Evolutionary conservation across 2,113 vertebrate genomes (phyloP).

Genomic region (Chamaea fasciata): DNA sequence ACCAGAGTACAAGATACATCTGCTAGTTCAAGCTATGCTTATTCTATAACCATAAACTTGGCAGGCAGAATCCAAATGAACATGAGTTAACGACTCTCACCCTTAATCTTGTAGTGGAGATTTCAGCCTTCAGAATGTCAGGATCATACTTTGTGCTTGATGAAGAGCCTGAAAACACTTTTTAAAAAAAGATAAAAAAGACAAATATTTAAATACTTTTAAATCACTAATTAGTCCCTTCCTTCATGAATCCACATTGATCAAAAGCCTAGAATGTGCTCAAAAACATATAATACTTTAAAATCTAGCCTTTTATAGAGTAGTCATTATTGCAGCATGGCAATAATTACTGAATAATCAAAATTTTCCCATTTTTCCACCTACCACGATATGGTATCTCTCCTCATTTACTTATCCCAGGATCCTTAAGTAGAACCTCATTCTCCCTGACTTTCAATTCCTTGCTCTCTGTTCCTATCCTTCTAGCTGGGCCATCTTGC

Average conservation of each 20-base stretch:
- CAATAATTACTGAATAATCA: background rate
- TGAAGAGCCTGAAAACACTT: conserved; percentile 86
- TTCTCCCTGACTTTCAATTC: background rate
- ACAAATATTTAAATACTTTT: background rate
- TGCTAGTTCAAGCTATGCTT: background rate
- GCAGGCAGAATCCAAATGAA: background rate
- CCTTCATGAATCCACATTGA: background rate
- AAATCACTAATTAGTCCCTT: background rate
- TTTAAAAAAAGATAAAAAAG: background rate
- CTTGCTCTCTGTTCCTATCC: background rate
- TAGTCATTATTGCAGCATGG: background rate
- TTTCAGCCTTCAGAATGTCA: conserved; percentile 86
- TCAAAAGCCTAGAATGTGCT: background rate
- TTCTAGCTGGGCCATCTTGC: background rate
- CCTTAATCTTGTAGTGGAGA: conserved; percentile 84
- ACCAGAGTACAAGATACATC: background rate
- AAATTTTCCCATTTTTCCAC: background rate
- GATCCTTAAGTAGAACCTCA: background rate
- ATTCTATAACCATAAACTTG: background rate
- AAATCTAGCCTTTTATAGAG: background rate
- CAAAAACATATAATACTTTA: background rate
- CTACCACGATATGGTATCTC: background rate
- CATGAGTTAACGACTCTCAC: conserved; percentile 63
- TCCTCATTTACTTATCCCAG: background rate
- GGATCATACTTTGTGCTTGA: conserved; percentile 87